Conservation (phyloP, 2,113 vertebrate species). For the Eurystomus gularis region DNA sequence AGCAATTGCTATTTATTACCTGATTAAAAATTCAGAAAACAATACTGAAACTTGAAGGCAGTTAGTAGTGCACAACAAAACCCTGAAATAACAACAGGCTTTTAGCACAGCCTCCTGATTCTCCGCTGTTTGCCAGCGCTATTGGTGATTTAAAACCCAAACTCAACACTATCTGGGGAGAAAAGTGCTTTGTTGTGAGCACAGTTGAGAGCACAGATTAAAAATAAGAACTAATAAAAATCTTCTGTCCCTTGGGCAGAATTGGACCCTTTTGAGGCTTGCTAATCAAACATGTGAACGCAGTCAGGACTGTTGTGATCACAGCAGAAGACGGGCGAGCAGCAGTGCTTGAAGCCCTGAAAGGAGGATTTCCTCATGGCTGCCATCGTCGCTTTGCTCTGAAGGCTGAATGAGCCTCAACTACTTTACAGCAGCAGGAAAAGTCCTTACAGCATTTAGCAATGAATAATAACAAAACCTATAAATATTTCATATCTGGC, state of each 20-base stretch:
- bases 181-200: not conserved
- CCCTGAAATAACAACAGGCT: not conserved
- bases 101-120: not conserved
- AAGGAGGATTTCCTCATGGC: not conserved
- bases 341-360: not conserved
- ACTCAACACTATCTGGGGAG: not conserved
- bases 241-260: not conserved
- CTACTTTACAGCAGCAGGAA: not conserved
- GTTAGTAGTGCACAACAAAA: fast-evolving
- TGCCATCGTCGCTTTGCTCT: not conserved
- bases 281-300: not conserved
- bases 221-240: not conserved
- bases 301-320: not conserved
- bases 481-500: constrained; percentile 43
- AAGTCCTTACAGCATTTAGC: constrained; percentile 3
- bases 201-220: not conserved
- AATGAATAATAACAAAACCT: not conserved
- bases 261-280: constrained; percentile 4
- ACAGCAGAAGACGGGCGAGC: not conserved
- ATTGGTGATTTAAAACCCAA: not conserved
- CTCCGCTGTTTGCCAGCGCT: not conserved
- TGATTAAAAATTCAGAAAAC: not conserved
- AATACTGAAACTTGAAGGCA: not conserved
- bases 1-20: not conserved
- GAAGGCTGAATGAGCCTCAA: not conserved